Percentiles rank a stretch among this genome's conserved stretches.
phyloP scores from a whole-genome alignment of 2,888 invertebrate genomes.

The Apamea sordens region DNA sequence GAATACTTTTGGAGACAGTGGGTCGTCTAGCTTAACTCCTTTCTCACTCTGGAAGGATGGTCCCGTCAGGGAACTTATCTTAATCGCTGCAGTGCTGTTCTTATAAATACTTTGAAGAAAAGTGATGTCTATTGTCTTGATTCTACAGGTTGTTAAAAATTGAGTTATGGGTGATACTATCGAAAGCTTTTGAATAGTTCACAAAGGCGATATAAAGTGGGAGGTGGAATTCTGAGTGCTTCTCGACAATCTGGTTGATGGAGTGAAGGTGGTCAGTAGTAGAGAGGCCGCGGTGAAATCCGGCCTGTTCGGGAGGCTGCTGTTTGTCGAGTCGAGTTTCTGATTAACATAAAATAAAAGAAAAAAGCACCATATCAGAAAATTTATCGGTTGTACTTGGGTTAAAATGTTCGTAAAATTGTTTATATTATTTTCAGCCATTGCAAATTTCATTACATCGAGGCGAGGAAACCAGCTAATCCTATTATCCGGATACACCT shows the following conservation, averaged over 20 bases:
- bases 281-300: not conserved
- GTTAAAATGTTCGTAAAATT: not conserved
- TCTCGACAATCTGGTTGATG: not conserved
- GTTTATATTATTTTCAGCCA: not conserved
- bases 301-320: not conserved
- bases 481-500: slow-evolving; percentile 24
- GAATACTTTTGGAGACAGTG: no score
- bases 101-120: no score
- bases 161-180: not conserved
- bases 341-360: not conserved
- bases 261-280: not conserved
- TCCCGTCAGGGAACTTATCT: no score
- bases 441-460: slow-evolving; percentile 14
- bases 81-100: no score
- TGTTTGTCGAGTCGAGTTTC: not conserved
- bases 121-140: no score
- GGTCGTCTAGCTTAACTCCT: no score
- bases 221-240: not conserved
- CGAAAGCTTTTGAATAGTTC: not conserved
- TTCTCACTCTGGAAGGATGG: no score
- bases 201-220: not conserved
- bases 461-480: slow-evolving; percentile 11
- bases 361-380: not conserved
- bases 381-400: not conserved
- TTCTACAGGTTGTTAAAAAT: not conserved